phyloP scores from a whole-genome alignment of 2,113 vertebrate species.

The Megalops atlanticus region DNA sequence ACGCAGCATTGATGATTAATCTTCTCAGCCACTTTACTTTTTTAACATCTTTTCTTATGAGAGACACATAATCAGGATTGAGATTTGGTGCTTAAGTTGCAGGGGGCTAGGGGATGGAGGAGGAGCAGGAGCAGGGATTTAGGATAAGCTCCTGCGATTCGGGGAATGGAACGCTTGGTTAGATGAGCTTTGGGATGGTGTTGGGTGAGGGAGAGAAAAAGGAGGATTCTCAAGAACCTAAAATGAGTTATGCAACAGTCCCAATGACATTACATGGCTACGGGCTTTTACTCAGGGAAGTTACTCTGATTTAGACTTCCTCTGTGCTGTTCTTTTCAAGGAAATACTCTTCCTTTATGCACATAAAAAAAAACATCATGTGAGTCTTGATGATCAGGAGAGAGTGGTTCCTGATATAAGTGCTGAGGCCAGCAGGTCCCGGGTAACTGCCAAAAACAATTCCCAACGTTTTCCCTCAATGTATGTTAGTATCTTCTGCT shows the following conservation, averaged over 20 bases:
- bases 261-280: neutral
- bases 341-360: no score
- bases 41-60: neutral
- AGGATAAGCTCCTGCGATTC: neutral
- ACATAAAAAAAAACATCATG: no score
- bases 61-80: conserved; percentile 7
- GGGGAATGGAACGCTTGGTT: neutral
- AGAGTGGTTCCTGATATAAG: no score
- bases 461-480: no score
- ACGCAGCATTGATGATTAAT: conserved; percentile 7
- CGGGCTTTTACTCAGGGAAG: neutral
- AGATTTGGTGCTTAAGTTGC: conserved; percentile 10
- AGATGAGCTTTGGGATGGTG: neutral
- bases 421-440: no score
- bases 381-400: no score
- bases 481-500: no score
- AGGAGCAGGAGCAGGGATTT: conserved; percentile 18
- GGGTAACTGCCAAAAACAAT: no score
- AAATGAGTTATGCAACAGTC: neutral
- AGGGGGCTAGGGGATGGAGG: neutral
- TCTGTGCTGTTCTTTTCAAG: no score
- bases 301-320: no score
- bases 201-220: neutral
- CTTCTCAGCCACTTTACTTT: conserved; percentile 10
- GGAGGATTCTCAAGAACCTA: neutral